Percentiles rank a stretch among this genome's conserved stretches.
Conservation (phyloP, 1,140 invertebrate species). For the Zaprionus camerounensis region DNA sequence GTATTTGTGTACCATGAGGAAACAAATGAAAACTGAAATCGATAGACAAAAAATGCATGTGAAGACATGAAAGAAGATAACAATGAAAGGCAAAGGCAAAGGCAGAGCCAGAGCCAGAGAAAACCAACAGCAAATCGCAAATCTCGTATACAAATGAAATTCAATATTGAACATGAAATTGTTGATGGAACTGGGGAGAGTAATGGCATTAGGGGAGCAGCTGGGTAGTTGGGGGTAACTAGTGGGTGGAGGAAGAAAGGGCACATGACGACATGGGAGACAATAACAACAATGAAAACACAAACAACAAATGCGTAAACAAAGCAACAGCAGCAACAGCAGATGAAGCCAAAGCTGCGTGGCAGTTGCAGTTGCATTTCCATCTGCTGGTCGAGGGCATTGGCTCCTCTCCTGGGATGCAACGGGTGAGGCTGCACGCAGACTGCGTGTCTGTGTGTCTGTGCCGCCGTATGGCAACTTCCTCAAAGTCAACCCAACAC, state of each 20-base stretch:
- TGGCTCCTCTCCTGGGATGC: conserved; percentile 19
- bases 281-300: conserved; percentile 19
- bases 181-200: conserved; percentile 1
- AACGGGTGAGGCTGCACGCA: conserved; percentile 16
- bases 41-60: conserved; percentile 22
- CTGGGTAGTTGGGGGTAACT: neutral
- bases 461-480: conserved; percentile 31
- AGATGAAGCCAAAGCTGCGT: conserved; percentile 21
- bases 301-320: conserved; percentile 31
- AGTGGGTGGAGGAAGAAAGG: conserved; percentile 12
- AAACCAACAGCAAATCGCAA: conserved; percentile 8
- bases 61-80: conserved; percentile 34
- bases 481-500: conserved; percentile 38
- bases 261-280: conserved; percentile 15
- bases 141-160: conserved; percentile 31
- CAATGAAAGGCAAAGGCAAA: conserved; percentile 1
- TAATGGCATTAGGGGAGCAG: conserved; percentile 2
- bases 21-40: conserved; percentile 19
- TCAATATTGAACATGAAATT: conserved; percentile 33
- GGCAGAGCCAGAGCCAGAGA: neutral
- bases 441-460: conserved; percentile 31
- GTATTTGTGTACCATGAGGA: neutral
- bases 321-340: conserved; percentile 11
- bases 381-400: conserved; percentile 27
- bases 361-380: conserved; percentile 25